Percentiles rank a stretch among this genome's conserved stretches.
These are phyloP conservation scores for Calephelis virginiensis DNA, from an alignment of 1,140 invertebrate species.

Conservation along the genomic window DNA sequence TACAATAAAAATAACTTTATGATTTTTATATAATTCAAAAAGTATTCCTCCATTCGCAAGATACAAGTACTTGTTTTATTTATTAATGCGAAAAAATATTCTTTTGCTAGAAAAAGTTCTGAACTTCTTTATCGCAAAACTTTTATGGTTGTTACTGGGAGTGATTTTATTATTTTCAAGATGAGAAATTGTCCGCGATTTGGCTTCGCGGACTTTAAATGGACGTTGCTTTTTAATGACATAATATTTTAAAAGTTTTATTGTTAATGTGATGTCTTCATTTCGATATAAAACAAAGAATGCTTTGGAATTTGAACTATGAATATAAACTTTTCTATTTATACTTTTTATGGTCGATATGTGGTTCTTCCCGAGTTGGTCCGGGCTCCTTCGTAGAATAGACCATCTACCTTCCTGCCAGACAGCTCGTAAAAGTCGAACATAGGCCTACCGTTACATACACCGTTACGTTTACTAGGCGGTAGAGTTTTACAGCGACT, in stretches of 20 bases:
- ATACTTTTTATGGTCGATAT: no score
- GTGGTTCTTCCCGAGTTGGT: no score
- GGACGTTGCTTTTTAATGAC: conserved; percentile 2
- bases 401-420: no score
- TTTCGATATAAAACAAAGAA: not conserved
- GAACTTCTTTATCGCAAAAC: conserved; percentile 25
- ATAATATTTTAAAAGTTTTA: conserved; percentile 10
- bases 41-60: conserved; percentile 20
- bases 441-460: no score
- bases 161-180: conserved; percentile 21
- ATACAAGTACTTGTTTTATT: conserved; percentile 23
- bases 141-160: conserved; percentile 18
- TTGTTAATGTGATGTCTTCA: not conserved
- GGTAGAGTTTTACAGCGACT: no score
- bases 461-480: no score
- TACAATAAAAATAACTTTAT: not conserved
- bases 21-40: conserved; percentile 18
- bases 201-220: not conserved
- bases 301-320: no score
- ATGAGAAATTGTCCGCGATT: conserved; percentile 17
- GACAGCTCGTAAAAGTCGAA: no score
- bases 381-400: no score
- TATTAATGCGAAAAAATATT: conserved; percentile 26
- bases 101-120: conserved; percentile 25
- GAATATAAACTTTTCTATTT: no score